These are phyloP conservation scores for Antitype chi DNA, from an alignment of 2,888 invertebrate species.

Conservation along the genomic window DNA sequence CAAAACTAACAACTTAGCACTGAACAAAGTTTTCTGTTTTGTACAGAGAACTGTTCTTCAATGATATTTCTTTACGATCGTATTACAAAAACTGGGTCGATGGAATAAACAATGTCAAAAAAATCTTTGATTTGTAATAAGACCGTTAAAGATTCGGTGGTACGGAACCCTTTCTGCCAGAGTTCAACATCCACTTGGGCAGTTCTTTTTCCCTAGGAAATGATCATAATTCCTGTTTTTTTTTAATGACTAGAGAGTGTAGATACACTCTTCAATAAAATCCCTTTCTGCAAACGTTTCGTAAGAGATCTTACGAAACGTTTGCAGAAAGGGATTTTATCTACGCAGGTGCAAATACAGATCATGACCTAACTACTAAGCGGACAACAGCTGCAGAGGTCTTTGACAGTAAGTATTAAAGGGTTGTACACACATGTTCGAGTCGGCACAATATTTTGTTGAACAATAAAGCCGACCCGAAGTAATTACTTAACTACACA, in stretches of 20 bases:
- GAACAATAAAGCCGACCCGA: background rate
- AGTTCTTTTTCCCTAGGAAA: background rate
- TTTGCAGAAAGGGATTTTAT: background rate
- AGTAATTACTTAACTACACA: background rate
- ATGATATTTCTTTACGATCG: too few species aligned
- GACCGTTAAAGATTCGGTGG: background rate
- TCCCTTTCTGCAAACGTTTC: too few species aligned
- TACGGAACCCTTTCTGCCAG: background rate
- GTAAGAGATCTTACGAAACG: background rate
- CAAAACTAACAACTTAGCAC: too few species aligned
- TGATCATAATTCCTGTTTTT: too few species aligned
- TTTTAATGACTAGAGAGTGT: background rate
- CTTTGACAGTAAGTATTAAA: background rate
- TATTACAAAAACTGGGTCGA: too few species aligned
- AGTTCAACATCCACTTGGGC: background rate
- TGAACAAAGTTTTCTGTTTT: too few species aligned
- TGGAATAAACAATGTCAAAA: too few species aligned
- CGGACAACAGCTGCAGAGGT: conserved; percentile 15
- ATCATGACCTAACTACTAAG: conserved; percentile 9
- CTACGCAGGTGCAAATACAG: conserved; percentile 10
- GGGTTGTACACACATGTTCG: background rate
- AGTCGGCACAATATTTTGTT: background rate
- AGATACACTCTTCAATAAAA: too few species aligned
- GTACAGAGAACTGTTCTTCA: too few species aligned
- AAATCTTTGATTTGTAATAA: too few species aligned